Evolutionary conservation across 2,888 invertebrate genomes (phyloP).

Genomic region (Stenolophus ochropezus): DNA sequence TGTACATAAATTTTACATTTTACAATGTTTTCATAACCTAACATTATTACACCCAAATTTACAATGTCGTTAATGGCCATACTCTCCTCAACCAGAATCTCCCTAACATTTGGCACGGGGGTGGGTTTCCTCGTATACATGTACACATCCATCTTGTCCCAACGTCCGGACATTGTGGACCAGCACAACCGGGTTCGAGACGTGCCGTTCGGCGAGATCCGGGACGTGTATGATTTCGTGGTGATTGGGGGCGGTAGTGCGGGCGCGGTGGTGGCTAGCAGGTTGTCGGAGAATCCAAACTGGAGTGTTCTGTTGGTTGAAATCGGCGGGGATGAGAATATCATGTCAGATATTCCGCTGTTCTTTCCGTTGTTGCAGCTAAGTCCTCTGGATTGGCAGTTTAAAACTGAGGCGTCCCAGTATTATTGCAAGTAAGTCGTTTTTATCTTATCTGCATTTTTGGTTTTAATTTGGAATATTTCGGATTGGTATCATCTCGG

Average conservation of each 20-base stretch:
- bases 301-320: slow-evolving; percentile 87
- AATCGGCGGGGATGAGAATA: slow-evolving; percentile 85
- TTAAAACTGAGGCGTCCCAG: slow-evolving; percentile 83
- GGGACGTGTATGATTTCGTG: slow-evolving; percentile 84
- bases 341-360: slow-evolving; percentile 83
- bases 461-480: too few relatives aligned
- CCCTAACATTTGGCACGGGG: slow-evolving; percentile 80
- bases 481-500: too few relatives aligned
- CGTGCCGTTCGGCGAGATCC: slow-evolving; percentile 74
- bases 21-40: background rate
- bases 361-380: slow-evolving; percentile 83
- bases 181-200: slow-evolving; percentile 78
- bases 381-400: slow-evolving; percentile 88
- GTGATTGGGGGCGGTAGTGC: slow-evolving; percentile 89
- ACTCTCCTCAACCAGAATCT: slow-evolving; percentile 79
- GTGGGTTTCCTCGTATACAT: slow-evolving; percentile 79
- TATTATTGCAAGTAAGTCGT: slow-evolving; percentile 78
- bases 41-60: background rate
- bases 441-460: too few relatives aligned
- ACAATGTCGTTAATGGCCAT: slow-evolving; percentile 65
- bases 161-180: slow-evolving; percentile 85
- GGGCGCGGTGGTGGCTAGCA: slow-evolving; percentile 85
- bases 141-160: slow-evolving; percentile 78
- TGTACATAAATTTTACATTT: background rate
- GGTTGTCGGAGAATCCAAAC: slow-evolving; percentile 83